These are phyloP conservation scores for Lacanobia wlatinum DNA, from an alignment of 2,888 invertebrate genomes.

Conservation along the genomic window DNA sequence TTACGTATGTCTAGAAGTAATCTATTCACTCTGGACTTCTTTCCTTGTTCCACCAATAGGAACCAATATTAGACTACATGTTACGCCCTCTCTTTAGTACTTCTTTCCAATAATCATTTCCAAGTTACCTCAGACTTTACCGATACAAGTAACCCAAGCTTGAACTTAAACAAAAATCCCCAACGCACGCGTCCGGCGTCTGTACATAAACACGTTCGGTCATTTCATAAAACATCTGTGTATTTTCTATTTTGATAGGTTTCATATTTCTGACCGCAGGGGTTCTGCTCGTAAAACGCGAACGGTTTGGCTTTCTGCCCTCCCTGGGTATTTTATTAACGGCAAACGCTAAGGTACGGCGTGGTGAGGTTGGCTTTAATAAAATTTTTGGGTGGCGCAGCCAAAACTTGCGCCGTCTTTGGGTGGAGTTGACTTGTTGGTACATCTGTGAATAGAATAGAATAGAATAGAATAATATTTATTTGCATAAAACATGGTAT, in stretches of 20 bases:
- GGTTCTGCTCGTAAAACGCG: slow-evolving; percentile 76
- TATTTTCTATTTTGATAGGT: slow-evolving; percentile 81
- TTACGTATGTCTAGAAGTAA: no score
- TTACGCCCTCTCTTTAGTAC: no score
- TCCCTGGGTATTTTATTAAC: slow-evolving; percentile 76
- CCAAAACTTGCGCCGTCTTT: slow-evolving; percentile 60
- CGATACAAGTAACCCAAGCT: background rate
- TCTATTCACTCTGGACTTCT: no score
- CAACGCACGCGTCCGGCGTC: slow-evolving; percentile 46
- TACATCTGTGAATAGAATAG: slow-evolving; percentile 64
- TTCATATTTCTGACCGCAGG: slow-evolving; percentile 83
- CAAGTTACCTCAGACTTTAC: background rate
- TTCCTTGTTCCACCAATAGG: no score
- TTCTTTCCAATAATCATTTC: no score
- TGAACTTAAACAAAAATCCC: slow-evolving; percentile 59
- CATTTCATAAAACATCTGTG: slow-evolving; percentile 78
- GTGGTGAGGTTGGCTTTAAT: slow-evolving; percentile 69
- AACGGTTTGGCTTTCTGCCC: slow-evolving; percentile 80
- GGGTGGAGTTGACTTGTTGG: slow-evolving; percentile 14
- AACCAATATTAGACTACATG: no score
- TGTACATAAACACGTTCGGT: slow-evolving; percentile 75
- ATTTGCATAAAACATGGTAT: no score
- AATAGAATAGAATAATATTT: no score
- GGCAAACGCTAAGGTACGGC: slow-evolving; percentile 73
- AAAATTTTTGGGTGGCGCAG: slow-evolving; percentile 65